Evolutionary conservation across 2,797 vertebrate genomes (phyloP).

Genomic region (Periparus ater): DNA sequence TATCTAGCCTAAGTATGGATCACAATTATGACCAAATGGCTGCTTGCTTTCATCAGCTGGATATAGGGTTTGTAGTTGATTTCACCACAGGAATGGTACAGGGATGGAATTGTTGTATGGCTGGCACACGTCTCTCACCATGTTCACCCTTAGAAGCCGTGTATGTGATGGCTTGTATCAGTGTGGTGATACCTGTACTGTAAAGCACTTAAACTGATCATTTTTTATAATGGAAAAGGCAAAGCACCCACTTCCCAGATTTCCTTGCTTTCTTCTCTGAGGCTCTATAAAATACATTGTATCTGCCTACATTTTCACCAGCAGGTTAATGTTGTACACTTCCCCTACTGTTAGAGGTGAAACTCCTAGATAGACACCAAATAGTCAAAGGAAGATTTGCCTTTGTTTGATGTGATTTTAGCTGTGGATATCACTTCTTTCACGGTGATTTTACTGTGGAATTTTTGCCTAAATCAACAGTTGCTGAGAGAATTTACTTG

Average conservation of each 20-base stretch:
- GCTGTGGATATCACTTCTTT: background rate
- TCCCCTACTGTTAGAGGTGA: fast-evolving
- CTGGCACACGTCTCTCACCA: background rate
- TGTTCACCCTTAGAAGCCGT: background rate
- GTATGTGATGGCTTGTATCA: background rate
- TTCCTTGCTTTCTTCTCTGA: background rate
- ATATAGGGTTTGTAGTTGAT: background rate
- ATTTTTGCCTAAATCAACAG: background rate
- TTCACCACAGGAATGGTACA: background rate
- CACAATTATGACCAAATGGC: background rate
- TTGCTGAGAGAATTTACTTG: background rate
- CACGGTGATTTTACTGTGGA: background rate
- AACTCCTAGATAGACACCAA: background rate
- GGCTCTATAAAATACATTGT: too few relatives aligned
- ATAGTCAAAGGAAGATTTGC: background rate
- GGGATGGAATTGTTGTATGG: background rate
- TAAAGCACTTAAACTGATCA: background rate
- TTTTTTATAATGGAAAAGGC: background rate
- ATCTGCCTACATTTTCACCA: background rate
- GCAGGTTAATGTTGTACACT: background rate
- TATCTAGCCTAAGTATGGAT: background rate
- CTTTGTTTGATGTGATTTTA: background rate
- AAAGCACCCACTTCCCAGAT: background rate
- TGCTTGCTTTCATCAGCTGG: background rate
- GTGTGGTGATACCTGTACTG: background rate